Evolutionary conservation across 2,113 vertebrate genomes (phyloP).

Genomic region (Calonectris borealis): DNA sequence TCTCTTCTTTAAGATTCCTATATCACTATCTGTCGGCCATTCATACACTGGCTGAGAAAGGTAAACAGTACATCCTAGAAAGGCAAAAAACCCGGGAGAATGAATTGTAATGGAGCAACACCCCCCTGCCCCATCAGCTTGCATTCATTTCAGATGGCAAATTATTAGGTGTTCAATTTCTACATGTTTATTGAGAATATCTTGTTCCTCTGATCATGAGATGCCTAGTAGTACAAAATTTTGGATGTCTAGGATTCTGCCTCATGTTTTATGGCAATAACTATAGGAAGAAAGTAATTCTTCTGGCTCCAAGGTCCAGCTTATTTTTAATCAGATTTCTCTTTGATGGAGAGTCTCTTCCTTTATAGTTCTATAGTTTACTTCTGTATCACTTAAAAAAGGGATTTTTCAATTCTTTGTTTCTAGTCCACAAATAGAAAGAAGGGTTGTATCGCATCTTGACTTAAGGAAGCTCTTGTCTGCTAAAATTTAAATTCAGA

Average conservation of each 20-base stretch:
- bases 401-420: not conserved
- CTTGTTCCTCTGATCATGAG: not conserved
- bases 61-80: not conserved
- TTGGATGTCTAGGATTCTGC: not conserved
- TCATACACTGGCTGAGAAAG: not conserved
- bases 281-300: not conserved
- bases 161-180: not conserved
- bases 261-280: not conserved
- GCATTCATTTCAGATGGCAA: not conserved
- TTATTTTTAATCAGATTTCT: not conserved
- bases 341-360: not conserved
- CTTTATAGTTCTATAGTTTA: not conserved
- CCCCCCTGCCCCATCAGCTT: rapidly evolving
- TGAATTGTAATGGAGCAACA: not conserved
- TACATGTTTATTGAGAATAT: not conserved
- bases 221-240: not conserved
- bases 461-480: not conserved
- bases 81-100: not conserved
- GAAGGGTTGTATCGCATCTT: not conserved
- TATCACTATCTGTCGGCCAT: not conserved
- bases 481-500: not conserved
- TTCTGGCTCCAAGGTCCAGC: not conserved
- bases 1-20: not conserved
- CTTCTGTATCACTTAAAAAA: not conserved
- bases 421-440: not conserved